phyloP scores from a whole-genome alignment of 2,888 invertebrate genomes.

The Stenodema calcarata region DNA sequence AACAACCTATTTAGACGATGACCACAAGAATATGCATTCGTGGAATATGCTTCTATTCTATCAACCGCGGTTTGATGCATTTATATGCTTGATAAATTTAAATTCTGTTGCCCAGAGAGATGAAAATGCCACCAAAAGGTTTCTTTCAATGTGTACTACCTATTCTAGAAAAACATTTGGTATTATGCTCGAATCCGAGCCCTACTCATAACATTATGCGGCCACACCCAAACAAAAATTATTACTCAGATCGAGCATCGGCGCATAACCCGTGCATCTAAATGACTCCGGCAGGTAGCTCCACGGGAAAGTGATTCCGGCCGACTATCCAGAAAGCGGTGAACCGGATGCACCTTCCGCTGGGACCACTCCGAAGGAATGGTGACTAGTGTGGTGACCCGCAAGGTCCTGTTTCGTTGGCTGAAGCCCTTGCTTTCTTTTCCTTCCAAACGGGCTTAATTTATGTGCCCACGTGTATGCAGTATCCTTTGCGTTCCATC shows the following conservation, averaged over 20 bases:
- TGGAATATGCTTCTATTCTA: no score
- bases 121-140: no score
- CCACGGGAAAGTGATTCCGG: background rate
- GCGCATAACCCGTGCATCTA: background rate
- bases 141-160: no score
- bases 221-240: background rate
- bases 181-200: no score
- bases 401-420: background rate
- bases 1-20: no score
- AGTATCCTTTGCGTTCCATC: background rate
- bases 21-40: no score
- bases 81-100: no score
- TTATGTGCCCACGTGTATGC: background rate
- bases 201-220: background rate
- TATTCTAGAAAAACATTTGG: no score
- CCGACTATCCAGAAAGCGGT: background rate
- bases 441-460: background rate
- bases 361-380: background rate
- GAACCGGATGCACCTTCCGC: constrained; percentile 2
- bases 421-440: background rate
- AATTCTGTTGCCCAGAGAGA: no score
- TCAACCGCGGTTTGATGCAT: no score
- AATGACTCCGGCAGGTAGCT: background rate
- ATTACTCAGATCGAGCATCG: background rate
- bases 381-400: background rate